Conservation (phyloP, 2,888 invertebrate species). For the Craniophora ligustri region DNA sequence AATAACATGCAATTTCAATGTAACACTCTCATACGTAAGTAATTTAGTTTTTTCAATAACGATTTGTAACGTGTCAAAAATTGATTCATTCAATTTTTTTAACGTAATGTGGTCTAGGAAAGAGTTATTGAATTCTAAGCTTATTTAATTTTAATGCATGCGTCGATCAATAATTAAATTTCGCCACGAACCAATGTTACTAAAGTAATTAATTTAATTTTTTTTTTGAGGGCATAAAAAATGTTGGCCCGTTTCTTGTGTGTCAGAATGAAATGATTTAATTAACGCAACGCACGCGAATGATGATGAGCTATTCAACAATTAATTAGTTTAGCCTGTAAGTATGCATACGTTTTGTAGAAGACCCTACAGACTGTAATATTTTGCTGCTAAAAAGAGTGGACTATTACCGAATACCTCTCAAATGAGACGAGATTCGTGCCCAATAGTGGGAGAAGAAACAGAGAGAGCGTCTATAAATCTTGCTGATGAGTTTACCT, state of each 20-base stretch:
- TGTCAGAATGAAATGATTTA: too few relatives aligned
- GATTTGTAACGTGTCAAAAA: slow-evolving; percentile 34
- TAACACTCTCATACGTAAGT: slow-evolving; percentile 5
- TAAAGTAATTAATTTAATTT: slow-evolving; percentile 14
- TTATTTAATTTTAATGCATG: slow-evolving; percentile 25
- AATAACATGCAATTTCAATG: slow-evolving; percentile 18
- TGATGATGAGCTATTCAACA: background rate
- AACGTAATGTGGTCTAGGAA: background rate
- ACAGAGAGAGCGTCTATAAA: too few relatives aligned
- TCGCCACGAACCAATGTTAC: slow-evolving; percentile 30
- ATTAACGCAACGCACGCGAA: background rate
- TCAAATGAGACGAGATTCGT: too few relatives aligned
- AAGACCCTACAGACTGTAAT: too few relatives aligned
- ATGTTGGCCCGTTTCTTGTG: too few relatives aligned
- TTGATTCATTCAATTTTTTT: slow-evolving; percentile 32
- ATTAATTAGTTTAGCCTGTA: background rate
- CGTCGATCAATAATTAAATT: slow-evolving; percentile 11
- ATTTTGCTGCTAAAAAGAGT: background rate
- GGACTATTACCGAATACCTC: too few relatives aligned
- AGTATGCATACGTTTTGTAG: too few relatives aligned
- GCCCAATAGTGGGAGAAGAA: too few relatives aligned
- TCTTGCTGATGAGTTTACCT: too few relatives aligned
- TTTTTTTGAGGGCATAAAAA: slow-evolving; percentile 5
- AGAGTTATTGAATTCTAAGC: slow-evolving; percentile 8
- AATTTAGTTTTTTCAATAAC: slow-evolving; percentile 13